A percentile compares a stretch with the other conserved stretches of the same genome.
Conservation (phyloP, 2,797 vertebrate species). For the Coranthus polyacanthus region DNA sequence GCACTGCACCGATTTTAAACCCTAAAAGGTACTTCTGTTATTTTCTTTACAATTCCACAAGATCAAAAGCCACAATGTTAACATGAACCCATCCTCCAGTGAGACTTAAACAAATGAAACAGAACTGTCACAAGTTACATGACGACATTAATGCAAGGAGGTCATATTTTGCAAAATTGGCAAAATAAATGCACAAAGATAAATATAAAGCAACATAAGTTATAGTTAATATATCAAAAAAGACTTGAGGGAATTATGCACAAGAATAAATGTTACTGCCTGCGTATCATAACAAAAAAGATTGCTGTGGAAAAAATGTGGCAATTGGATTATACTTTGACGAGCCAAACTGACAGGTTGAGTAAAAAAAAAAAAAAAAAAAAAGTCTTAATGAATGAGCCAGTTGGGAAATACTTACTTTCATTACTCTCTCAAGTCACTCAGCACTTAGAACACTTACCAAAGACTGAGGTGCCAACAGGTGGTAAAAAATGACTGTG, state of each 20-base stretch:
- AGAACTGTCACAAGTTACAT: not conserved
- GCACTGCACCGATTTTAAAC: too few species aligned
- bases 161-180: constrained; percentile 14
- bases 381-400: constrained; percentile 56
- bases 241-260: constrained; percentile 1
- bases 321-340: constrained; percentile 63
- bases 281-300: constrained; percentile 38
- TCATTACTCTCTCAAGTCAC: constrained; percentile 65
- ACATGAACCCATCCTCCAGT: constrained; percentile 1
- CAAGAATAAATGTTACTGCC: constrained; percentile 12
- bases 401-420: constrained; percentile 66
- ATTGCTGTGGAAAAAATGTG: constrained; percentile 54
- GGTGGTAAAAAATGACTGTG: constrained; percentile 57
- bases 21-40: too few species aligned
- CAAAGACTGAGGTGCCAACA: constrained; percentile 55
- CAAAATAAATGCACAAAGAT: constrained; percentile 5
- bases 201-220: not conserved
- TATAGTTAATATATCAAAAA: constrained; percentile 6
- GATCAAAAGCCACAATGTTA: not conserved
- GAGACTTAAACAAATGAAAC: not conserved
- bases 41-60: too few species aligned
- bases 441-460: constrained; percentile 67
- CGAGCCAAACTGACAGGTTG: constrained; percentile 56
- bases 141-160: constrained; percentile 4
- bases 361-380: constrained; percentile 38